Conservation (phyloP, 2,888 invertebrate genomes). For the Pachycephus smyrnensis region DNA sequence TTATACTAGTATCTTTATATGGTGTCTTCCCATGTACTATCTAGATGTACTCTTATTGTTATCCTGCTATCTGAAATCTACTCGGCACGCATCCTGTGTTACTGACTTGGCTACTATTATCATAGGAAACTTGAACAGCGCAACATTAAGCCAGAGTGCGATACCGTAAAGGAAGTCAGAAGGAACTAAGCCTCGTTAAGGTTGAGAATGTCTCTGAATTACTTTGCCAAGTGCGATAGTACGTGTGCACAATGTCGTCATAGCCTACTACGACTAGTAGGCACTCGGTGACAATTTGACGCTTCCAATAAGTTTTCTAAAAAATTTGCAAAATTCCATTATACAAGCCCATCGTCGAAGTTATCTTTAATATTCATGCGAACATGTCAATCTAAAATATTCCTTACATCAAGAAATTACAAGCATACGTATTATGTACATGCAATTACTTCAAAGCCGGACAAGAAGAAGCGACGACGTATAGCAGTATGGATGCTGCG, state of each 20-base stretch:
- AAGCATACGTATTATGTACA: neutral
- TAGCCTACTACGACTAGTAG: neutral
- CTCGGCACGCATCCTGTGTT: constrained; percentile 4
- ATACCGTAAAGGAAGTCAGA: neutral
- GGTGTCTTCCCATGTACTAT: neutral
- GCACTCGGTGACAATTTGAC: neutral
- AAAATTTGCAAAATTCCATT: neutral
- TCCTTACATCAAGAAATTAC: neutral
- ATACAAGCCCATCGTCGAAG: neutral
- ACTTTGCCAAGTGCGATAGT: neutral
- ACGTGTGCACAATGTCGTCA: neutral
- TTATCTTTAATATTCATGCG: neutral
- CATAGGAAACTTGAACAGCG: neutral
- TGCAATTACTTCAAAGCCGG: neutral
- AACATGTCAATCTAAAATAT: too few species aligned
- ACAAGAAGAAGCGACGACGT: neutral
- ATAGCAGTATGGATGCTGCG: neutral
- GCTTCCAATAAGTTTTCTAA: neutral
- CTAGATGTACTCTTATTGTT: neutral
- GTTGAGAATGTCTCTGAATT: neutral
- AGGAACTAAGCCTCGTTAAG: constrained; percentile 2
- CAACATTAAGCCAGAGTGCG: neutral
- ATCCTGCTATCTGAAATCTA: neutral
- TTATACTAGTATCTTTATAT: neutral
- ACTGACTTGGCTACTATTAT: neutral